These are phyloP conservation scores for Apostichopus leukothele DNA, from an alignment of 53 echinoderm and acorn worm genomes.

Conservation along the genomic window DNA sequence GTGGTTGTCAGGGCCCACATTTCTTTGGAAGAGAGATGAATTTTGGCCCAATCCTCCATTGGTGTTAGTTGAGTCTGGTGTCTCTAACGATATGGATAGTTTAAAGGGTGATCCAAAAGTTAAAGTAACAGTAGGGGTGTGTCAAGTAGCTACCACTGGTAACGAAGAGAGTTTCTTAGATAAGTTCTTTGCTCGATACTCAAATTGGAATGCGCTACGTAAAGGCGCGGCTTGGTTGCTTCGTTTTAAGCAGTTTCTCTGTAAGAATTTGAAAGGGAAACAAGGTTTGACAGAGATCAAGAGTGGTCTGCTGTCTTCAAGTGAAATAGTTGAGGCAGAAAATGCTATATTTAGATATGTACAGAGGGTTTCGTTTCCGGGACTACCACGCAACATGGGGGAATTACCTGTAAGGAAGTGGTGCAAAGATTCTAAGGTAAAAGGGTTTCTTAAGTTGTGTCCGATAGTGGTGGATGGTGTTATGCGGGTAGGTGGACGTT, in stretches of 20 bases:
- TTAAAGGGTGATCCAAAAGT: conserved; percentile 53
- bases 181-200: conserved; percentile 26
- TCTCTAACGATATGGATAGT: conserved; percentile 1
- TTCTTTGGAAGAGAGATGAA: conserved; percentile 56
- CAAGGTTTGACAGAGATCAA: background rate
- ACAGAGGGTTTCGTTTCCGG: conserved; percentile 51
- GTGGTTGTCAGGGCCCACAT: conserved; percentile 63
- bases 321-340: conserved; percentile 49
- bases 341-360: conserved; percentile 49
- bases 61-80: conserved; percentile 19
- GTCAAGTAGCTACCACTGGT: background rate
- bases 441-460: background rate
- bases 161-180: conserved; percentile 1
- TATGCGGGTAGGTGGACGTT: conserved; percentile 44
- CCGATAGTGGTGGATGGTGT: background rate
- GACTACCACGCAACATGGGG: background rate
- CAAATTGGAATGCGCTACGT: conserved; percentile 44
- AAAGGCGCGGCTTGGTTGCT: conserved; percentile 61
- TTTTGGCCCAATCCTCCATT: conserved; percentile 54
- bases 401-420: conserved; percentile 19
- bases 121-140: conserved; percentile 37
- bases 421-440: background rate
- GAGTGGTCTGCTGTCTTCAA: background rate
- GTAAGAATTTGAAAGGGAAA: background rate
- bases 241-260: conserved; percentile 30